Evolutionary conservation across 1,140 invertebrate species (phyloP).

Genomic region (Maniola jurtina): DNA sequence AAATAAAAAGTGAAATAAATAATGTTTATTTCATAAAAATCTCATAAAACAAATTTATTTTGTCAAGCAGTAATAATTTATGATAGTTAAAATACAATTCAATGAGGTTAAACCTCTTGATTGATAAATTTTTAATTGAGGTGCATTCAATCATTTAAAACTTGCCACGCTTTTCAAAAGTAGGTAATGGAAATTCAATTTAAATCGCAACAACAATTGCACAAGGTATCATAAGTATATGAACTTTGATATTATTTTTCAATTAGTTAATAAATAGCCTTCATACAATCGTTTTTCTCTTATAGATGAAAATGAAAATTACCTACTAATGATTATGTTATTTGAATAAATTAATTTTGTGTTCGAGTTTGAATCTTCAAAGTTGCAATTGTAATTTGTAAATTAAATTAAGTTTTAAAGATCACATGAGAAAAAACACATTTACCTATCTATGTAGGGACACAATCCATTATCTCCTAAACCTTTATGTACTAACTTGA

Average conservation of each 20-base stretch:
- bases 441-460: no score
- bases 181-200: slow-evolving; percentile 1
- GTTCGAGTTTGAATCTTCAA: no score
- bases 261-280: not conserved
- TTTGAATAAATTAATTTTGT: no score
- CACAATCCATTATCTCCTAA: no score
- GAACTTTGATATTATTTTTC: not conserved
- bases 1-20: no score
- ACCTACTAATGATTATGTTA: no score
- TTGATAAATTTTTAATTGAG: slow-evolving; percentile 8
- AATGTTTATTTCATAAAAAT: not conserved
- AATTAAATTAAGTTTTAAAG: no score
- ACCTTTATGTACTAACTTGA: no score
- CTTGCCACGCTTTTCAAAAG: slow-evolving; percentile 9
- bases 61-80: not conserved
- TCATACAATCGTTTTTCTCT: not conserved
- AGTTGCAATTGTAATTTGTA: no score
- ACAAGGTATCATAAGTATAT: not conserved
- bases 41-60: not conserved
- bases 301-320: no score
- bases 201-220: not conserved
- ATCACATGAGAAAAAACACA: no score
- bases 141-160: slow-evolving; percentile 6
- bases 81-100: not conserved
- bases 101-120: slow-evolving; percentile 5